Base-by-base conservation (phyloP, 2,113 vertebrate genomes). In the Girardinichthys multiradiatus region DNA sequence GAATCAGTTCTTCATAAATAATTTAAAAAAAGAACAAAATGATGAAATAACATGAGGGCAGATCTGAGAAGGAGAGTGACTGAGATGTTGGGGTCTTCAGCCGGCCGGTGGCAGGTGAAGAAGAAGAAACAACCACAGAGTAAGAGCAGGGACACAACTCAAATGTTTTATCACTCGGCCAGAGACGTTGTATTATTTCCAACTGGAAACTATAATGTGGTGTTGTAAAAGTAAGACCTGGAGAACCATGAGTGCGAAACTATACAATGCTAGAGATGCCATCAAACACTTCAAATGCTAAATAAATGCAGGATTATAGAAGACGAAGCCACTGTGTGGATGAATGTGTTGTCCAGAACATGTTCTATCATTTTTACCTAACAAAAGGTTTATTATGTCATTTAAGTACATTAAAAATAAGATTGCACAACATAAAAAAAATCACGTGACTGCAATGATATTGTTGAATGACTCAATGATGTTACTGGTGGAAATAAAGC, bases 51-150 rank as follows among this genome's bases (percentile, higher is more conserved):
- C 96, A 97, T 95, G 95, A 97, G 94, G 93, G 94, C 94, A 95
- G 95, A 91, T 95, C 92, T 94, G 96, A 98, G 96, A 96, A 93
- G 94, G 92, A 94, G 94, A 95, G 95, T 95, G 95, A 96, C 95
- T 94, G 95, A 96, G 95, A 95, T 94, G 93, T 91, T 81, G 86
- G 94, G 93, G 94, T 95, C 93, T 76, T 90, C 94, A 95, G 94
- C 94, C 93, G 92, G 92, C 87, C 74, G 86, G 42, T 73, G 75
- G 76, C 64, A 64, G 66, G 72, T 35, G 45, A 73, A 37, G 60
- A 74, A 66, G 35, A 19, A 64, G 77, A 76, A 76, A 75, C 83
- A 89, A 86, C 89, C 90, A 92, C 33, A 63, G 24, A 69, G 54
- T 72, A 72, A 27, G 45, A 73, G 72, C 8, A 48, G 51, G 60